Conservation (phyloP, 2,113 vertebrate genomes). For the Sturnira hondurensis region DNA sequence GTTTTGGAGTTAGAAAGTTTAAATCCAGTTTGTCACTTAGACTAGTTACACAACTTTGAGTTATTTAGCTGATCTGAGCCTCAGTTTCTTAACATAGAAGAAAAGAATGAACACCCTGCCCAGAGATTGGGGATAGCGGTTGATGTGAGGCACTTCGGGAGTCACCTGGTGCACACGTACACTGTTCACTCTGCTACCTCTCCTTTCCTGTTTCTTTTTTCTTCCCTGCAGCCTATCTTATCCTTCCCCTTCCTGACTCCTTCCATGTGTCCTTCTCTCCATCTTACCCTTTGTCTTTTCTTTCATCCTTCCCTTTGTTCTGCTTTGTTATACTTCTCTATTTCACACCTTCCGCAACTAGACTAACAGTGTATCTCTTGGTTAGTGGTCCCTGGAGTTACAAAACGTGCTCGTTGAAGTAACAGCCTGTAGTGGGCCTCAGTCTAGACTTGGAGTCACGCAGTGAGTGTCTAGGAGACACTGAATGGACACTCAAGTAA, state of each 20-base stretch:
- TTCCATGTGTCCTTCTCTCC: not conserved
- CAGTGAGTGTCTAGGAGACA: not conserved
- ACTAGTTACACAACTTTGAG: not conserved
- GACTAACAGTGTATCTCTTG: not conserved
- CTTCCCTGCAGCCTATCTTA: not conserved
- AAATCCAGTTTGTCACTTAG: not conserved
- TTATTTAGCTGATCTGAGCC: not conserved
- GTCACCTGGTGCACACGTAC: not conserved
- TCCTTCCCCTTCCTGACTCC: not conserved
- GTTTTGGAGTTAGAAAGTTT: not conserved
- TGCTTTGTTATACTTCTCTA: not conserved
- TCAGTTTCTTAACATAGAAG: not conserved
- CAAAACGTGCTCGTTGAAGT: not conserved
- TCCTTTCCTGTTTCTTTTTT: not conserved
- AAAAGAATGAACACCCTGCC: not conserved
- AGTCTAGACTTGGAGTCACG: not conserved
- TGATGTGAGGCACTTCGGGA: not conserved
- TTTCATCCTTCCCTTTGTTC: not conserved
- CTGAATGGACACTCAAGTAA: not conserved
- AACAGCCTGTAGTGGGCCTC: not conserved
- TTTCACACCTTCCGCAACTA: not conserved
- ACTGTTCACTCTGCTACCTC: not conserved
- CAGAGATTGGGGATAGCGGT: not conserved
- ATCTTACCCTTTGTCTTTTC: not conserved
- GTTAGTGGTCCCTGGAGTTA: not conserved